Evolutionary conservation across 1,140 invertebrate genomes (phyloP).

Genomic region (Latrodectus geometricus): DNA sequence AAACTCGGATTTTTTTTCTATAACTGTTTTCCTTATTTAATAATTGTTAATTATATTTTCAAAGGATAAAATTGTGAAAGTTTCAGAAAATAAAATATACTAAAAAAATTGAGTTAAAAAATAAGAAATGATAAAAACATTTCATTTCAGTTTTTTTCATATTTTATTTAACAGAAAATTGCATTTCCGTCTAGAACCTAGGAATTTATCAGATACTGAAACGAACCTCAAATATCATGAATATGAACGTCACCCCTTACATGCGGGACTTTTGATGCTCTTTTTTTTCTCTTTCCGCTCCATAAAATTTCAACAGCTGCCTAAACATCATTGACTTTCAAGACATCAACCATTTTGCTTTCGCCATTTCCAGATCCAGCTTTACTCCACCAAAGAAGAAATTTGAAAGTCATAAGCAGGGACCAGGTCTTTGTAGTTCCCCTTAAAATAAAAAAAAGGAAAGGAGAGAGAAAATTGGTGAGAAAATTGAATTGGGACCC

Average conservation of each 20-base stretch:
- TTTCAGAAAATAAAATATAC: no score
- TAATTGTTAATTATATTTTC: no score
- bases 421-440: not conserved
- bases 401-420: constrained; percentile 17
- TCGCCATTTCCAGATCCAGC: not conserved
- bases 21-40: no score
- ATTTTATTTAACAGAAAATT: no score
- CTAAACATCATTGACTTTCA: constrained; percentile 13
- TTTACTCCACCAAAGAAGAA: not conserved
- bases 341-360: constrained; percentile 3
- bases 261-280: not conserved
- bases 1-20: no score
- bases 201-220: not conserved
- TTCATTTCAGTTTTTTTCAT: no score
- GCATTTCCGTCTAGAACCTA: no score
- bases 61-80: no score
- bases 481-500: constrained; percentile 6
- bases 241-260: not conserved
- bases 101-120: no score
- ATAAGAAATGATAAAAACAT: no score
- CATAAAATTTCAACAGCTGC: constrained; percentile 28
- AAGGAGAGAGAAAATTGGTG: constrained; percentile 16
- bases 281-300: not conserved
- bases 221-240: constrained; percentile 11
- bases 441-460: not conserved